Evolutionary conservation across 1,140 invertebrate species (phyloP).

Genomic region (Thaumatotibia leucotreta): DNA sequence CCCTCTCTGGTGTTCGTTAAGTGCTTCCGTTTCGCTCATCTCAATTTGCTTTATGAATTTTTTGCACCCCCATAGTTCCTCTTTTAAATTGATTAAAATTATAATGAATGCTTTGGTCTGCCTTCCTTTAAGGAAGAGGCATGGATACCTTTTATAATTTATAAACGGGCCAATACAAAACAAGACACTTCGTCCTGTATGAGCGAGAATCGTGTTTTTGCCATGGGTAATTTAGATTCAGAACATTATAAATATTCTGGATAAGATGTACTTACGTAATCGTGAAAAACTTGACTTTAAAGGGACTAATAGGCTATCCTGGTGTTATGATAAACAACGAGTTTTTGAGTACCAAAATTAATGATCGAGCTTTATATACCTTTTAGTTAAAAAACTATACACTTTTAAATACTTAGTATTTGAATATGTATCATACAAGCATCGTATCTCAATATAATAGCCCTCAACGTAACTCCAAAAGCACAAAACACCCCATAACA

Average conservation of each 20-base stretch:
- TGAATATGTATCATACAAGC: neutral
- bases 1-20: constrained; percentile 29
- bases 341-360: no score
- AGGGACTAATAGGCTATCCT: no score
- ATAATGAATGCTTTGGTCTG: constrained; percentile 33
- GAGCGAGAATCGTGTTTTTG: no score
- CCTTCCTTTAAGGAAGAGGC: constrained; percentile 20
- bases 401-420: no score
- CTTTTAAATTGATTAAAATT: constrained; percentile 66
- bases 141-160: neutral
- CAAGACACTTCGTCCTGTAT: neutral
- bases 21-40: constrained; percentile 35
- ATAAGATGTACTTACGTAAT: no score
- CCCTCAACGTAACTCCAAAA: neutral
- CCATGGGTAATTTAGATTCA: no score
- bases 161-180: neutral
- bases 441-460: no score
- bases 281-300: no score
- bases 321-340: no score
- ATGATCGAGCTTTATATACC: no score
- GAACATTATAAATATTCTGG: no score
- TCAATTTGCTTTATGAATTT: constrained; percentile 59
- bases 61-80: constrained; percentile 28
- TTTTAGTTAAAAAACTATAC: no score
- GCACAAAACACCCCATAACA: constrained; percentile 25